Evolutionary conservation across 35 echinoderm and acorn worm species (phyloP).

Genomic region (Stichopus chloronotus): DNA sequence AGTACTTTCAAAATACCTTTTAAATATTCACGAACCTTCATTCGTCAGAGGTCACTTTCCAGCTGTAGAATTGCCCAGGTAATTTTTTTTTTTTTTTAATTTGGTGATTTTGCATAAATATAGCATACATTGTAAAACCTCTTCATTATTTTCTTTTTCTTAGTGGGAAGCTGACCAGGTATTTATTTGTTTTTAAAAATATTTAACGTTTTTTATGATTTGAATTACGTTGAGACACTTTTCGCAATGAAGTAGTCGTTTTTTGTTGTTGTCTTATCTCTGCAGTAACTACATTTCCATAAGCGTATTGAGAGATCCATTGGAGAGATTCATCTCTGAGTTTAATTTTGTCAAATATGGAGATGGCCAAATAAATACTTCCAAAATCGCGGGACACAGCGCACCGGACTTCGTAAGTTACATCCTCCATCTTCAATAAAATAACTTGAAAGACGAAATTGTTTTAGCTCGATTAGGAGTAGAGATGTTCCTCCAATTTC

Average conservation of each 20-base stretch:
- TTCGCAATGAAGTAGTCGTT: too few species aligned
- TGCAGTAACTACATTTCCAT: conserved; percentile 38
- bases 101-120: too few species aligned
- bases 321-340: conserved; percentile 52
- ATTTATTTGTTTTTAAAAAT: too few species aligned
- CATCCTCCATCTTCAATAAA: background rate
- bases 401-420: conserved; percentile 33
- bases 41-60: conserved; percentile 37
- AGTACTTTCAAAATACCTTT: background rate
- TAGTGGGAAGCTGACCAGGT: too few species aligned
- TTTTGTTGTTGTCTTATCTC: background rate
- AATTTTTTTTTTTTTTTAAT: background rate
- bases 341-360: conserved; percentile 49
- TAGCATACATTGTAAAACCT: too few species aligned
- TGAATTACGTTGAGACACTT: too few species aligned
- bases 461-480: too few species aligned
- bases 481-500: too few species aligned
- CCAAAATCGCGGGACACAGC: background rate
- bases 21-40: background rate
- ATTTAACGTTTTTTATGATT: too few species aligned
- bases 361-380: conserved; percentile 27
- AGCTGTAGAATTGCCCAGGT: conserved; percentile 9
- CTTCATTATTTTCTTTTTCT: too few species aligned
- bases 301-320: conserved; percentile 38
- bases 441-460: background rate